Evolutionary conservation across 2,113 vertebrate genomes (phyloP), one percentile per base, ranked within the genome.

Genomic region (Pongo abelii): DNA sequence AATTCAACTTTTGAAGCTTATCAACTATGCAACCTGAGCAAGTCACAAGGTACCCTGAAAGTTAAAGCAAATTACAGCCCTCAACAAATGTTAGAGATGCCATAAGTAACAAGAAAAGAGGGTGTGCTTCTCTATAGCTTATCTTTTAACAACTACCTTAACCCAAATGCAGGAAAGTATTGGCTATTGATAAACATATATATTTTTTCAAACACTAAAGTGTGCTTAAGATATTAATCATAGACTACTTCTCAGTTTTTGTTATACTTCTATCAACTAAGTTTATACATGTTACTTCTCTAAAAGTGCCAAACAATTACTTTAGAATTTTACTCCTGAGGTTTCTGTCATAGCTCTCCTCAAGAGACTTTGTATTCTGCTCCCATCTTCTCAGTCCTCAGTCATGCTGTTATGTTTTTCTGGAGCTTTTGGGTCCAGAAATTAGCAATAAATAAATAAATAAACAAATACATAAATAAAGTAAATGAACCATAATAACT

Each of bases 241-340:
- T n/a, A 70, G n/a, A 48, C 64, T 87, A 67, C 6, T 83, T 91
- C 55, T n/a, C 55, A 80, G 55, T 27, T 74, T 89, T 69, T 74
- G 57, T n/a, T 46, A 22, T 27, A 38, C 79, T 93, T 83, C 75
- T 11, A 79, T 4, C 85, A 92, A 83, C n/a, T 97, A 78, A 92
- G 95, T 89, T 78, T 55, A 91, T 83, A 77, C 25, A 67, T 5
- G 7, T 12, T 77, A 93, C 13, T 84, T 46, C 52, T 92, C 89
- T 84, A 38, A 80, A 69, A 93, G 92, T 13, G 30, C n/a, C 18
- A 64, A 93, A 84, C 20, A 94, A 6, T 98, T 99, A 99, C 99
- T 99, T 99, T 27, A 99, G 98, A n/a, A 99, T 98, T 96, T 99
- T 99, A n/a, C 98, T 99, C 97, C 99, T 99, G 80, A 99, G 98